Evolutionary conservation across 1,140 invertebrate species (phyloP), one percentile per base, ranked within the genome.

Genomic region (Archivesica marissinica): DNA sequence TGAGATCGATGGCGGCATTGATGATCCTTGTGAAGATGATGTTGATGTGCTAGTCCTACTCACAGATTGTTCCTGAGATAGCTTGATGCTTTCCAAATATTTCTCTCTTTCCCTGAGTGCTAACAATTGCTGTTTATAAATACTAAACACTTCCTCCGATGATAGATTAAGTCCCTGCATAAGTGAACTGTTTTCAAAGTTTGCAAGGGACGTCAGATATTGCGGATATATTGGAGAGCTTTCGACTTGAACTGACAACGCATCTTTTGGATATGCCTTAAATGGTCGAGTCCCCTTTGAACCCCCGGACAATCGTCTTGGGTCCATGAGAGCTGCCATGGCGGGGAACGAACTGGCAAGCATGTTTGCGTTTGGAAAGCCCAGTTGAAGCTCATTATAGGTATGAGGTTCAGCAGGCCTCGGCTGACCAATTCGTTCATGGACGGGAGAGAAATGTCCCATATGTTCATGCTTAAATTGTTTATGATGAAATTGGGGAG

Each of bases 221-320:
- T 85, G 56, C 17, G 82, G 82, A 30, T 77, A 61, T 3, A 41
- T 25, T 23, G 54, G 25, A 28, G 79, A 81, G 80, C 44, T 77
- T 20, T 86, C 87, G 30, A 86, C 41, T 30, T 86, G 83, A 17
- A 88, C 50, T 17, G 85, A 54, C 44, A 89, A 84, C 7, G 78
- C 33, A 30, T 89, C 86, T 59, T 89, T 89, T 7, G 88, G 88
- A 54, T 89, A 89, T 17, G 88, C 86, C 81, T 87, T 88, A 44
- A 89, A 89, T 41, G 88, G 88, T 61, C 88, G 82, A 50, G 85
- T 81, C 28, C 78, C 80, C 56, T 88, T 85, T 7, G 81, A 81
- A 7, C 41, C 56, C 7, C 54, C 75, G 35, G 86, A 79, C 33
- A 76, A 47, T 30, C 85, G 66, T 59, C 86, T 77, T 17, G 86